Percentiles rank a stretch among this genome's conserved stretches.
Conservation (phyloP, 2,888 invertebrate species). For the Acrobasis repandana region DNA sequence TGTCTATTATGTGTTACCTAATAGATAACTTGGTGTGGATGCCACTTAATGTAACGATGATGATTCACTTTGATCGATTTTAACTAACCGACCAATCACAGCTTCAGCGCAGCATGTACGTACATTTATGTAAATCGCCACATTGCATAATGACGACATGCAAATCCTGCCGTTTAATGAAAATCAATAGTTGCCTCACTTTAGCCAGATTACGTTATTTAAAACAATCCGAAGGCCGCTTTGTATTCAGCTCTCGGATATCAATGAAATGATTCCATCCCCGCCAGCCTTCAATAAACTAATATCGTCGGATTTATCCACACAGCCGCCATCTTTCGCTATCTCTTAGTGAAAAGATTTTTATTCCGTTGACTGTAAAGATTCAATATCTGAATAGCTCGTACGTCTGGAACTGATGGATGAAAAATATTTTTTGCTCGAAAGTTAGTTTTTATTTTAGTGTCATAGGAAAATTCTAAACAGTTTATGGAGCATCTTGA, state of each 20-base stretch:
- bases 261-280: conserved; percentile 12
- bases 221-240: conserved; percentile 21
- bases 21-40: no score
- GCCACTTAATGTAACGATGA: no score
- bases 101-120: neutral
- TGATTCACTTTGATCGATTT: no score
- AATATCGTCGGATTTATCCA: conserved; percentile 20
- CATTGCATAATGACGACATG: neutral
- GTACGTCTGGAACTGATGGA: neutral
- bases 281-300: conserved; percentile 17
- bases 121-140: neutral
- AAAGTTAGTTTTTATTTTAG: neutral
- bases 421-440: neutral
- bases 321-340: conserved; percentile 9
- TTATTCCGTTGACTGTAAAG: neutral
- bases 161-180: conserved; percentile 4
- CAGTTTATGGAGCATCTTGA: no score
- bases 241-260: conserved; percentile 24
- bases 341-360: neutral
- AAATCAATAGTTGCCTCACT: conserved; percentile 18
- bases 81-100: neutral
- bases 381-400: conserved; percentile 15
- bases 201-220: conserved; percentile 21
- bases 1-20: no score
- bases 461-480: no score